phyloP scores from a whole-genome alignment of 1,140 invertebrate genomes.

The Aphis craccivora region DNA sequence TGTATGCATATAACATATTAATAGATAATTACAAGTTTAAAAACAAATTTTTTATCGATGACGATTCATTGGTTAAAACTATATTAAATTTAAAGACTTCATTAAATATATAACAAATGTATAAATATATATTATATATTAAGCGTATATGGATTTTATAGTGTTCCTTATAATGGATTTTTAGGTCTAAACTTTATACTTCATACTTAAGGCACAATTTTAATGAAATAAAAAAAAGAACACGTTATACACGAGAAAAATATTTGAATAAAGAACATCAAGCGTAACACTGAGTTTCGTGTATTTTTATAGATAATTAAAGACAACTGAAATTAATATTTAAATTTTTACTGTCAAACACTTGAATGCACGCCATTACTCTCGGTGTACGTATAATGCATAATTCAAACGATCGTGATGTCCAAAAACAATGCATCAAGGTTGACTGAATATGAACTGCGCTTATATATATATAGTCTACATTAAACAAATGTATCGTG shows the following conservation, averaged over 20 bases:
- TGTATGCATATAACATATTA: background rate
- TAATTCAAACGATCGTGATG: background rate
- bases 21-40: too few species aligned
- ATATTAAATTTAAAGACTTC: too few species aligned
- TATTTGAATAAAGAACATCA: background rate
- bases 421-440: background rate
- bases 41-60: too few species aligned
- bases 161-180: background rate
- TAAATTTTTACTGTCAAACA: background rate
- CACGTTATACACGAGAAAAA: background rate
- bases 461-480: background rate
- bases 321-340: background rate
- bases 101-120: background rate
- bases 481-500: conserved; percentile 18
- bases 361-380: conserved; percentile 21
- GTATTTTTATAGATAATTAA: background rate
- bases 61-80: too few species aligned
- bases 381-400: background rate
- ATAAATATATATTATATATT: background rate
- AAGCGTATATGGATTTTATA: background rate
- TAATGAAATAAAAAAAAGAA: background rate
- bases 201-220: rapidly evolving
- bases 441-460: background rate
- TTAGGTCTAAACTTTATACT: background rate
- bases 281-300: background rate